These are phyloP conservation scores for Lithosia quadra DNA, from an alignment of 2,888 invertebrate genomes.

Conservation along the genomic window DNA sequence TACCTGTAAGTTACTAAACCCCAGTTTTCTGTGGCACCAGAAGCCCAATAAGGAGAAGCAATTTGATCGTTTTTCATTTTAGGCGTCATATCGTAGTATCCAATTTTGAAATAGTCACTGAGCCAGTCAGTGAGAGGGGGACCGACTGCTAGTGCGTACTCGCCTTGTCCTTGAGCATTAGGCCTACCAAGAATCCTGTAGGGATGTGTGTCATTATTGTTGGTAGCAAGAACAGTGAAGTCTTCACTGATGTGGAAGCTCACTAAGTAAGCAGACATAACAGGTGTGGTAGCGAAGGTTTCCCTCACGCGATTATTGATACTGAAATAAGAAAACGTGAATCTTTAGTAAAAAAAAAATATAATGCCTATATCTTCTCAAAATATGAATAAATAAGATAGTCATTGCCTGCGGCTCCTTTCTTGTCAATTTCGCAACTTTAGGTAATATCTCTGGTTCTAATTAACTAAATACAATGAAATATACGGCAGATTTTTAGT, in stretches of 20 bases:
- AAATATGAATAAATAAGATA: too few species aligned
- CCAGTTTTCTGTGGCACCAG: conserved; percentile 84
- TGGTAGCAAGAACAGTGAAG: conserved; percentile 74
- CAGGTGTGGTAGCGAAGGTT: conserved; percentile 87
- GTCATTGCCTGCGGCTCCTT: too few species aligned
- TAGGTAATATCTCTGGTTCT: too few species aligned
- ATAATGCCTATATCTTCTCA: not conserved
- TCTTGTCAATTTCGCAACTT: too few species aligned
- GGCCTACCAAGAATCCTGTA: conserved; percentile 80
- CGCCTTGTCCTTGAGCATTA: conserved; percentile 73
- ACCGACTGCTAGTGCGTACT: conserved; percentile 78
- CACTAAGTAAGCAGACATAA: conserved; percentile 94
- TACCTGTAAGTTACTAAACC: conserved; percentile 82
- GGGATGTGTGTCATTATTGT: conserved; percentile 59
- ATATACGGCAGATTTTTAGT: too few species aligned
- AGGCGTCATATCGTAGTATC: conserved; percentile 73
- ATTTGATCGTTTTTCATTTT: conserved; percentile 81
- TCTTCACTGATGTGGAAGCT: conserved; percentile 88
- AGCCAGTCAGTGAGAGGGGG: conserved; percentile 77
- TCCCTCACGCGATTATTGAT: conserved; percentile 68
- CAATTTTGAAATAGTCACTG: conserved; percentile 71
- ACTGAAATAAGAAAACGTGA: conserved; percentile 56
- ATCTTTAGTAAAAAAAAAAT: not conserved
- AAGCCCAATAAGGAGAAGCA: conserved; percentile 81
- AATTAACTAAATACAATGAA: too few species aligned